These are phyloP conservation scores for Ramphastos sulfuratus DNA, from an alignment of 2,113 vertebrate species.

Conservation along the genomic window DNA sequence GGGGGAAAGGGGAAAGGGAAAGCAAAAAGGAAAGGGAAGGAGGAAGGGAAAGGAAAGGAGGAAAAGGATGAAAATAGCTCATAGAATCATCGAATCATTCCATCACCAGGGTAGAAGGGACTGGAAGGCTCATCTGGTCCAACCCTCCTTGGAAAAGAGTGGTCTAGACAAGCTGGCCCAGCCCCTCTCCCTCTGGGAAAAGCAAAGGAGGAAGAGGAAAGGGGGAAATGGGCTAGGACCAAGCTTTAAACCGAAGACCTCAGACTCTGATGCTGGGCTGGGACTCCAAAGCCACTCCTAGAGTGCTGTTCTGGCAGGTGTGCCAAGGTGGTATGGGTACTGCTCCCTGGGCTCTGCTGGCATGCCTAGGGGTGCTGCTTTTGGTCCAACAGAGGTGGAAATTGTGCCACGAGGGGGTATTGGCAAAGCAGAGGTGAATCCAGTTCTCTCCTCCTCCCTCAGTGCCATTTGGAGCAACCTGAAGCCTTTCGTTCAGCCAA, in stretches of 20 bases:
- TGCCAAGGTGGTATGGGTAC: neutral
- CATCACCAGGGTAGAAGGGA: too few species aligned
- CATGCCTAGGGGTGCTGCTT: too few species aligned
- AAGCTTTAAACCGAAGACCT: rapidly evolving
- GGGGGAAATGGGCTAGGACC: too few species aligned
- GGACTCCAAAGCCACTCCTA: rapidly evolving
- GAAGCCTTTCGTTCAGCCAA: neutral
- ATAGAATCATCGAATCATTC: too few species aligned
- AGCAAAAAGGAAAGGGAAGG: too few species aligned
- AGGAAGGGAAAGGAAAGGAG: too few species aligned
- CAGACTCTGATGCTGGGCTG: rapidly evolving
- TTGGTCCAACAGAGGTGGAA: neutral
- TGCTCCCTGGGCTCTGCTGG: neutral
- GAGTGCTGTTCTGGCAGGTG: neutral
- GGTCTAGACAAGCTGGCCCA: too few species aligned
- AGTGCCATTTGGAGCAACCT: neutral
- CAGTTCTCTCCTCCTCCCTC: neutral
- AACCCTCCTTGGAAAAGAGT: too few species aligned
- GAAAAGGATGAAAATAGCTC: neutral
- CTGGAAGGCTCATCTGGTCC: too few species aligned
- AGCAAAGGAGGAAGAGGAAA: neutral
- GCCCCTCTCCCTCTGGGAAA: too few species aligned
- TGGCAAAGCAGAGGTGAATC: neutral
- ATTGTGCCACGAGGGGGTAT: rapidly evolving
- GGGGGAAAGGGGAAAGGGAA: too few species aligned